These are phyloP conservation scores for Hydrolagus affinis DNA, from an alignment of 2,113 vertebrate genomes.

Conservation along the genomic window DNA sequence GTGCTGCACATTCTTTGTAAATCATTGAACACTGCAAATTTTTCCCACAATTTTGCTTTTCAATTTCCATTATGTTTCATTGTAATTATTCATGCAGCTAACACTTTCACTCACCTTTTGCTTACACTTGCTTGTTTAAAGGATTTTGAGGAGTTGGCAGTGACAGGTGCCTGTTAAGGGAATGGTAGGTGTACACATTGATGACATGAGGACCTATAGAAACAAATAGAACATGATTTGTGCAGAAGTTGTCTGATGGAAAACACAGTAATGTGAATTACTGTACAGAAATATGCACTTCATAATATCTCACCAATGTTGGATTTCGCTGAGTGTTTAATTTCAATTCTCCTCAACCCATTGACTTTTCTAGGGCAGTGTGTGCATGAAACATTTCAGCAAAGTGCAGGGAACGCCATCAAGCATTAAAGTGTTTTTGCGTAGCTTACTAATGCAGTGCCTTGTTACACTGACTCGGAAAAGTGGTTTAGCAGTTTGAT, in stretches of 20 bases:
- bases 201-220: not conserved
- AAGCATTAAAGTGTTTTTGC: not conserved
- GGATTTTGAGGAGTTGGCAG: no score
- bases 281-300: not conserved
- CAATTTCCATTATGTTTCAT: no score
- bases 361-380: not conserved
- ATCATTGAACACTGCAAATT: no score
- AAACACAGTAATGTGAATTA: not conserved
- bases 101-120: no score
- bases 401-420: not conserved
- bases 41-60: no score
- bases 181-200: not conserved
- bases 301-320: conserved; percentile 9
- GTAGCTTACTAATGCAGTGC: not conserved
- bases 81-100: no score
- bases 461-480: not conserved
- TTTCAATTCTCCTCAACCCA: conserved; percentile 4
- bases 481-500: not conserved
- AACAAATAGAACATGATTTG: not conserved
- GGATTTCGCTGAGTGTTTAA: conserved; percentile 3
- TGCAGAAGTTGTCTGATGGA: not conserved
- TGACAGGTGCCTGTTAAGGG: not conserved
- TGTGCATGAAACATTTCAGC: not conserved
- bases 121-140: no score
- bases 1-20: no score